Evolutionary conservation across 1,140 invertebrate genomes (phyloP).

Genomic region (Propsilocerus akamusi): DNA sequence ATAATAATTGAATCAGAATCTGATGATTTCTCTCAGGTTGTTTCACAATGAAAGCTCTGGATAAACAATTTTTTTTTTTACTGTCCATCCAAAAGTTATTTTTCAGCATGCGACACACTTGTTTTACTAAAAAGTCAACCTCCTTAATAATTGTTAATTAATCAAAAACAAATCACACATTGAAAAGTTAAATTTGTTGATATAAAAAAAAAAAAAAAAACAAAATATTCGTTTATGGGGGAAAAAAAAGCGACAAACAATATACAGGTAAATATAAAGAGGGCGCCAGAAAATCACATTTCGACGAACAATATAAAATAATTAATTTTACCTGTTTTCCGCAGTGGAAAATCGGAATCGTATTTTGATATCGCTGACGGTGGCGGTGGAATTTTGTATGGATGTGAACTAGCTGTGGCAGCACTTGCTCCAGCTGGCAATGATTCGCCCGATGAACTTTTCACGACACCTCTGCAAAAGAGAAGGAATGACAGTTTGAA

Average conservation of each 20-base stretch:
- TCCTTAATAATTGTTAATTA: no score
- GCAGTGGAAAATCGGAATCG: conserved; percentile 74
- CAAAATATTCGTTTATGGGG: conserved; percentile 7
- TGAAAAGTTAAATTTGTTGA: no score
- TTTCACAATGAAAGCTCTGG: no score
- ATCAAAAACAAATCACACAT: no score
- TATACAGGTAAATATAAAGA: conserved; percentile 4
- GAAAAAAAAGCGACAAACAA: conserved; percentile 5
- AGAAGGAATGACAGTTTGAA: background rate
- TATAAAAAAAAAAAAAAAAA: conserved; percentile 7
- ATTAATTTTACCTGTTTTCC: conserved; percentile 71
- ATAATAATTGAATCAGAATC: no score
- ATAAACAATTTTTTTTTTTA: no score
- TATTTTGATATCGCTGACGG: conserved; percentile 38
- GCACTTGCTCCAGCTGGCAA: conserved; percentile 30
- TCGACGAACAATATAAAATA: no score
- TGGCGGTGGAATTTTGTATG: conserved; percentile 41
- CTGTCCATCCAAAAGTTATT: no score
- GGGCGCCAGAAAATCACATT: conserved; percentile 6
- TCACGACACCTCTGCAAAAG: conserved; percentile 31
- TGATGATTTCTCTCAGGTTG: no score
- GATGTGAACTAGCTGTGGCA: conserved; percentile 34
- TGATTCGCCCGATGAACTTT: conserved; percentile 37
- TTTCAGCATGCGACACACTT: no score
- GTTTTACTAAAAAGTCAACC: no score